Evolutionary conservation across 2,113 vertebrate genomes (phyloP).

Genomic region (Carassius auratus): DNA sequence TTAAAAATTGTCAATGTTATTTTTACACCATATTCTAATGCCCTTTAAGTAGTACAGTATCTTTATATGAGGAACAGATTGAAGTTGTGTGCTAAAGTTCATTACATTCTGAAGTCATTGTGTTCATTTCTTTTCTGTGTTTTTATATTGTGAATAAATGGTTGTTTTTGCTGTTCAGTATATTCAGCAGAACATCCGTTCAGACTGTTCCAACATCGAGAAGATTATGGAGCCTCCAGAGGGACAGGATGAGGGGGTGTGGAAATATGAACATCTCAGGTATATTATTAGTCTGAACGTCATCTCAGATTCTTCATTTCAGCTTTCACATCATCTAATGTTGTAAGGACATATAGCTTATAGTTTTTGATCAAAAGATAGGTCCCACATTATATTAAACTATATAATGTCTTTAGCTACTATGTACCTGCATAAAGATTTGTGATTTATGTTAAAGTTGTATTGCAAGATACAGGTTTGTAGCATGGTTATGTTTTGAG

Average conservation of each 20-base stretch:
- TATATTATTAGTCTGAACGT: constrained; percentile 56
- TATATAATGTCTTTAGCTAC: background rate
- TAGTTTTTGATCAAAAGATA: background rate
- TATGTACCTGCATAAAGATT: background rate
- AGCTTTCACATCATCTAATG: background rate
- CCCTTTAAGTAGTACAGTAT: background rate
- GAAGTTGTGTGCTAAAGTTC: background rate
- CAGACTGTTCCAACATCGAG: constrained; percentile 97
- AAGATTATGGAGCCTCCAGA: constrained; percentile 98
- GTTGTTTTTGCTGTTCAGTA: constrained; percentile 77
- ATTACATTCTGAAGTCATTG: background rate
- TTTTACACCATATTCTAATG: background rate
- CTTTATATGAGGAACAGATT: background rate
- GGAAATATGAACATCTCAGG: constrained; percentile 99
- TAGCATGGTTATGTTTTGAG: background rate
- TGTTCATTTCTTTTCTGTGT: background rate
- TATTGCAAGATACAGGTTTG: background rate
- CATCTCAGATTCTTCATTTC: too few species aligned
- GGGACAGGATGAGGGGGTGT: constrained; percentile 98
- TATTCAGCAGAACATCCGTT: constrained; percentile 97
- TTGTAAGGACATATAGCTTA: background rate
- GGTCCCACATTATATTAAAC: background rate
- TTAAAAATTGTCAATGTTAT: background rate
- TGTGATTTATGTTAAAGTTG: background rate
- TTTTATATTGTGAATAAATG: constrained; percentile 8